phyloP scores from a whole-genome alignment of 2,888 invertebrate species.

The Agrochola litura region DNA sequence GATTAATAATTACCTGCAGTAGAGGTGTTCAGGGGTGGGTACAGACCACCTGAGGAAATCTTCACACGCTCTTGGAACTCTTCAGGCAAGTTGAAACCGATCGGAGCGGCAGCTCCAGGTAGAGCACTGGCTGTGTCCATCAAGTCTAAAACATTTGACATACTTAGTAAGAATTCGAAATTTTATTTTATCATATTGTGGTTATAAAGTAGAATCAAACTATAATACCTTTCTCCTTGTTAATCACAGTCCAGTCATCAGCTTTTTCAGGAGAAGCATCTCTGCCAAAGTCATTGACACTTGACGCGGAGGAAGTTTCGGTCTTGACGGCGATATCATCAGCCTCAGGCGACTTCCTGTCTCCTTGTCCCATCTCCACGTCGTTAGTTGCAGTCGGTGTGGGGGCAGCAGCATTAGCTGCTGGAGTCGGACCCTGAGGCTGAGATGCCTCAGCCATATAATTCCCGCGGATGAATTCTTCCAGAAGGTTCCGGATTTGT shows the following conservation, averaged over 20 bases:
- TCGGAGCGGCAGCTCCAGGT: conserved; percentile 63
- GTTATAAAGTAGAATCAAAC: not conserved
- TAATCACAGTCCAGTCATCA: conserved; percentile 85
- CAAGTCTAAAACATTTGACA: conserved; percentile 73
- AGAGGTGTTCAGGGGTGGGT: conserved; percentile 81
- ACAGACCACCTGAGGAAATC: conserved; percentile 74
- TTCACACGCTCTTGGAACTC: conserved; percentile 79
- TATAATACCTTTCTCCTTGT: conserved; percentile 81
- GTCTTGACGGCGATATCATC: conserved; percentile 53
- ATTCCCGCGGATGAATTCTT: conserved; percentile 21
- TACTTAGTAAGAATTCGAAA: not conserved
- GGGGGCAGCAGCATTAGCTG: conserved; percentile 39
- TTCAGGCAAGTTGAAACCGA: conserved; percentile 80
- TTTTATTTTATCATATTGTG: not conserved
- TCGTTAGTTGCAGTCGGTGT: conserved; percentile 56
- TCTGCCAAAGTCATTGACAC: conserved; percentile 60
- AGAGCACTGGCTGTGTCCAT: conserved; percentile 72
- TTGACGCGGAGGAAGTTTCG: conserved; percentile 62
- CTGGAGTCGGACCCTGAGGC: conserved; percentile 11
- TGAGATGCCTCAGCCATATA: conserved; percentile 23
- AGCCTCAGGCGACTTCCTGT: conserved; percentile 64
- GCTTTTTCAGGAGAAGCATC: conserved; percentile 78
- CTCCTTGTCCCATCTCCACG: conserved; percentile 74
- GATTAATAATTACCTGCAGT: conserved; percentile 79
- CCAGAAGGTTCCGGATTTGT: conserved; percentile 27